A percentile compares a stretch with the other conserved stretches of the same genome.
These are phyloP conservation scores for Plutella xylostella DNA, from an alignment of 2,888 invertebrate genomes.

Conservation along the genomic window DNA sequence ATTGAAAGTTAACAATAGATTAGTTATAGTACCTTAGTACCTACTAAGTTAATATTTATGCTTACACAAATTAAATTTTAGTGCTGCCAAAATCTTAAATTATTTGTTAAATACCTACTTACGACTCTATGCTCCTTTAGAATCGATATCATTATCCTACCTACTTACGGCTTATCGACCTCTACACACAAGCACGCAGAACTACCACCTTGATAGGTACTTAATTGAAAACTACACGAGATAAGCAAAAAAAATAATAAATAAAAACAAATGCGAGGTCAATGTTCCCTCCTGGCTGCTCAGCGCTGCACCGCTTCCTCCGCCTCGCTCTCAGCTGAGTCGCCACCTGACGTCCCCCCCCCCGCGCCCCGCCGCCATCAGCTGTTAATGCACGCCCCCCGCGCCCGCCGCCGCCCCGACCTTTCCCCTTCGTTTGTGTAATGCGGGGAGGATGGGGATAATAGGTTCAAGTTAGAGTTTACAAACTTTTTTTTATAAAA, in stretches of 20 bases:
- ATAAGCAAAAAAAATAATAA: slow-evolving; percentile 12
- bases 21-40: too few relatives aligned
- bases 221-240: background rate
- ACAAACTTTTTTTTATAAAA: background rate
- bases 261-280: slow-evolving; percentile 48
- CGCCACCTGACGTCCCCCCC: slow-evolving; percentile 56
- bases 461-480: slow-evolving; percentile 28
- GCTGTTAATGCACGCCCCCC: slow-evolving; percentile 61
- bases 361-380: slow-evolving; percentile 47
- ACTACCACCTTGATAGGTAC: too few relatives aligned
- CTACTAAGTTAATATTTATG: too few relatives aligned
- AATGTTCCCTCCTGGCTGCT: slow-evolving; percentile 40
- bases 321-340: background rate
- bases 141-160: too few relatives aligned
- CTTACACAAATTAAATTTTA: too few relatives aligned
- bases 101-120: too few relatives aligned
- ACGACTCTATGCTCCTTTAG: too few relatives aligned
- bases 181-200: too few relatives aligned
- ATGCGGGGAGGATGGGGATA: slow-evolving; percentile 54
- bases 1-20: too few relatives aligned
- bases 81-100: too few relatives aligned
- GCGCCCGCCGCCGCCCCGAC: slow-evolving; percentile 34
- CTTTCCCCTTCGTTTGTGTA: slow-evolving; percentile 71
- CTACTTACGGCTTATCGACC: too few relatives aligned
- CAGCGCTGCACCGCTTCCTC: slow-evolving; percentile 38